Evolutionary conservation across 2,113 vertebrate genomes (phyloP).

Genomic region (Perca schrenkii): DNA sequence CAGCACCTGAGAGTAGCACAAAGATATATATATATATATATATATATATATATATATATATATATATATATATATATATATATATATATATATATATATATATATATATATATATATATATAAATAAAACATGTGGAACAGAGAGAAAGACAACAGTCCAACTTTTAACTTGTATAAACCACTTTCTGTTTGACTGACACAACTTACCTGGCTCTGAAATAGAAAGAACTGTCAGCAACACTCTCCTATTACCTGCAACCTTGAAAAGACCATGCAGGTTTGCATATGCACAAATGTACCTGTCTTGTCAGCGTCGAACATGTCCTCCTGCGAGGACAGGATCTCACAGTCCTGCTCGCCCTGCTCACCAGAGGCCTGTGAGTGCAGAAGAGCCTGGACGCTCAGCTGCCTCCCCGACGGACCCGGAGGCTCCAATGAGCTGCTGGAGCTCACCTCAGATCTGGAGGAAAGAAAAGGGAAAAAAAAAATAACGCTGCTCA

Average conservation of each 20-base stretch:
- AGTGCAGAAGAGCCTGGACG: conserved; percentile 76
- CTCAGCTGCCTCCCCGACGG: conserved; percentile 57
- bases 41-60: too few species aligned
- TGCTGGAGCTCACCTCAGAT: conserved; percentile 83
- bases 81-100: too few species aligned
- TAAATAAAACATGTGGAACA: background rate
- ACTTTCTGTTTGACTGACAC: too few species aligned
- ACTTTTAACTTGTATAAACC: background rate
- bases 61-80: too few species aligned
- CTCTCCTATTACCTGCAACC: too few species aligned
- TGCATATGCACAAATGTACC: conserved; percentile 37
- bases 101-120: too few species aligned
- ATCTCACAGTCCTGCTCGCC: conserved; percentile 80
- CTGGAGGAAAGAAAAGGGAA: conserved; percentile 37
- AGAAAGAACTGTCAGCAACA: background rate
- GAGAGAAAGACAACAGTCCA: background rate
- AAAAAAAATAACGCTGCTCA: background rate
- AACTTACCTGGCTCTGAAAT: background rate
- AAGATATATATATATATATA: background rate
- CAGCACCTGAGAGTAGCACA: conserved; percentile 57
- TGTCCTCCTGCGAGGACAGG: conserved; percentile 91
- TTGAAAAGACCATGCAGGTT: too few species aligned
- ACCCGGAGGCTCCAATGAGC: conserved; percentile 73
- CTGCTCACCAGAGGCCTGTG: conserved; percentile 51
- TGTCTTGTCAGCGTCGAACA: conserved; percentile 85